Conservation (phyloP, 37 sponge, comb jelly and placozoan species). For the Corticium candelabrum region DNA sequence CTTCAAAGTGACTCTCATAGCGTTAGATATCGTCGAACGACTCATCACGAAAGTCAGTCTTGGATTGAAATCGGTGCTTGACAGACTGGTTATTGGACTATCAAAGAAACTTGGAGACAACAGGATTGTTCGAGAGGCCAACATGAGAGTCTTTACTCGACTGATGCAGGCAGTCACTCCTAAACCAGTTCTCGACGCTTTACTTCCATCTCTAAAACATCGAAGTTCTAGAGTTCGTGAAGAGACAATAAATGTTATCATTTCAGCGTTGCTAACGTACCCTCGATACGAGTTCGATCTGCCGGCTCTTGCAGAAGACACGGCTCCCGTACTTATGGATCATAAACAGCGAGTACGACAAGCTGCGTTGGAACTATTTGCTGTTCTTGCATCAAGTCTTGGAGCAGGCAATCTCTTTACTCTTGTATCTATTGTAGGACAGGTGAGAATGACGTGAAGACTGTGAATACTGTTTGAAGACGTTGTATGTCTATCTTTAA, state of each 20-base stretch:
- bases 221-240: conserved; percentile 48
- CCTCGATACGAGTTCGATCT: conserved; percentile 39
- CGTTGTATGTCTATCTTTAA: too few relatives aligned
- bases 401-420: conserved; percentile 26
- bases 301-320: conserved; percentile 19
- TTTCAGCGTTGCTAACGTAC: conserved; percentile 43
- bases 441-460: conserved; percentile 11
- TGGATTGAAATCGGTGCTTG: conserved; percentile 12
- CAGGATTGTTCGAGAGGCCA: conserved; percentile 41
- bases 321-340: conserved; percentile 45
- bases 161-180: conserved; percentile 45
- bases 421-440: conserved; percentile 23
- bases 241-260: conserved; percentile 63
- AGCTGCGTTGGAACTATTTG: conserved; percentile 55
- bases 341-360: conserved; percentile 54
- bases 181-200: conserved; percentile 24
- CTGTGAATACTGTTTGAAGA: too few relatives aligned
- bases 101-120: conserved; percentile 41
- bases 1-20: conserved; percentile 52
- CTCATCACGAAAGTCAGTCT: conserved; percentile 5
- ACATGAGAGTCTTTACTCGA: conserved; percentile 33
- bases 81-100: conserved; percentile 8
- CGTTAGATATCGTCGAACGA: conserved; percentile 35
- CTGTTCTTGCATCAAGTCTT: conserved; percentile 35
- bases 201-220: conserved; percentile 34